Percentiles rank a stretch among this genome's conserved stretches.
Evolutionary conservation across 2,888 invertebrate genomes (phyloP).

Genomic region (Isotomurus palustris): DNA sequence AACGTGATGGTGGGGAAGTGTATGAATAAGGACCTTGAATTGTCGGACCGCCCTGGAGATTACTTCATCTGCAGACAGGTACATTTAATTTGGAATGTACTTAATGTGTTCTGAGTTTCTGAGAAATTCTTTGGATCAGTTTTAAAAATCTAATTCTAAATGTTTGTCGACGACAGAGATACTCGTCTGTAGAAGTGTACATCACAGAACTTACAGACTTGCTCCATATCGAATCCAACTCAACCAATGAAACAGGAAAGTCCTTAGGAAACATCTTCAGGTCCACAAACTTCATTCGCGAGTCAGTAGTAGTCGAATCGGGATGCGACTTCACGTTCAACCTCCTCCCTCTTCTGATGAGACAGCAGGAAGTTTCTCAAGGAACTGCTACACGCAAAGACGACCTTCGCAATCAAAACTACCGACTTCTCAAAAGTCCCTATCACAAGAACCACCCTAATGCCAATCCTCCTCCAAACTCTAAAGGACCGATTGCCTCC

Average conservation of each 20-base stretch:
- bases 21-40: conserved; percentile 8
- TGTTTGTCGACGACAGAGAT: conserved; percentile 12
- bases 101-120: too few relatives aligned
- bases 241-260: not conserved
- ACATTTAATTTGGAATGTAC: too few relatives aligned
- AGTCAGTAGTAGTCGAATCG: conserved; percentile 24
- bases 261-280: not conserved
- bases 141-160: too few relatives aligned
- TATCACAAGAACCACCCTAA: not conserved
- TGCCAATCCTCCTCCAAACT: too few relatives aligned
- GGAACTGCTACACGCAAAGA: too few relatives aligned
- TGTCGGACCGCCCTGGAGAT: conserved; percentile 9
- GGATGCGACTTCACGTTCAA: conserved; percentile 31
- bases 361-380: too few relatives aligned
- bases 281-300: conserved; percentile 11
- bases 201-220: not conserved
- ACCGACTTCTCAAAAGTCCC: conserved; percentile 1
- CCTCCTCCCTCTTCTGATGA: conserved; percentile 17
- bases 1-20: conserved; percentile 29
- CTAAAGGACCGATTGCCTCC: too few relatives aligned
- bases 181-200: conserved; percentile 29
- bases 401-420: not conserved
- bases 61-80: conserved; percentile 26
- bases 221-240: not conserved
- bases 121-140: not conserved